These are phyloP conservation scores for Metalampra italica DNA, from an alignment of 2,888 invertebrate species.

Conservation along the genomic window DNA sequence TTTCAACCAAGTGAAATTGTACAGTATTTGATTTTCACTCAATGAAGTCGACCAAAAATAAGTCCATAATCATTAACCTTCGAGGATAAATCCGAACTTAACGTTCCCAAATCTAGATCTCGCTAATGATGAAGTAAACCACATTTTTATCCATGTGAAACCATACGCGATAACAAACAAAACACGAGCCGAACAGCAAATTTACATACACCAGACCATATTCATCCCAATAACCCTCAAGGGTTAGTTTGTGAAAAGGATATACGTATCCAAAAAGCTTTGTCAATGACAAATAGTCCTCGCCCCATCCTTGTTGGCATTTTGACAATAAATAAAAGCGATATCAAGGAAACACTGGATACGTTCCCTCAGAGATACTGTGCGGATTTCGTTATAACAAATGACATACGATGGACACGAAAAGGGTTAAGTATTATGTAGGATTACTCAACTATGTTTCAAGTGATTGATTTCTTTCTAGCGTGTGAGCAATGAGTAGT, in stretches of 20 bases:
- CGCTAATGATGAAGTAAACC: no score
- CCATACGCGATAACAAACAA: neutral
- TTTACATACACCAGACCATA: conserved; percentile 25
- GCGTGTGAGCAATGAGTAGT: neutral
- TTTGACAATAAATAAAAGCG: conserved; percentile 73
- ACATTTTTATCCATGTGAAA: no score
- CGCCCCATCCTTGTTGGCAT: conserved; percentile 61
- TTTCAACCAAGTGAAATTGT: no score
- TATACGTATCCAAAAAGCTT: conserved; percentile 53
- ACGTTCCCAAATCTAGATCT: no score
- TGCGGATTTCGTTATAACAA: conserved; percentile 66
- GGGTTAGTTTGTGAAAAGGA: conserved; percentile 44
- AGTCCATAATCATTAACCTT: no score
- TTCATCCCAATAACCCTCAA: conserved; percentile 41
- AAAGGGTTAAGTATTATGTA: conserved; percentile 58
- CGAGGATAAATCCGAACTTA: no score
- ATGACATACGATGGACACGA: conserved; percentile 68
- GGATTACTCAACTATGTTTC: conserved; percentile 33
- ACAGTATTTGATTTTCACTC: no score
- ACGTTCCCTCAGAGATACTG: conserved; percentile 19
- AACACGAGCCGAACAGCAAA: conserved; percentile 5
- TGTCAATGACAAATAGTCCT: conserved; percentile 74
- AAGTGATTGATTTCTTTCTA: conserved; percentile 48
- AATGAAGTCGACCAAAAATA: no score
- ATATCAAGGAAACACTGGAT: conserved; percentile 60